Base-by-base conservation (phyloP, 2,113 vertebrate genomes). In the Carettochelys insculpta region DNA sequence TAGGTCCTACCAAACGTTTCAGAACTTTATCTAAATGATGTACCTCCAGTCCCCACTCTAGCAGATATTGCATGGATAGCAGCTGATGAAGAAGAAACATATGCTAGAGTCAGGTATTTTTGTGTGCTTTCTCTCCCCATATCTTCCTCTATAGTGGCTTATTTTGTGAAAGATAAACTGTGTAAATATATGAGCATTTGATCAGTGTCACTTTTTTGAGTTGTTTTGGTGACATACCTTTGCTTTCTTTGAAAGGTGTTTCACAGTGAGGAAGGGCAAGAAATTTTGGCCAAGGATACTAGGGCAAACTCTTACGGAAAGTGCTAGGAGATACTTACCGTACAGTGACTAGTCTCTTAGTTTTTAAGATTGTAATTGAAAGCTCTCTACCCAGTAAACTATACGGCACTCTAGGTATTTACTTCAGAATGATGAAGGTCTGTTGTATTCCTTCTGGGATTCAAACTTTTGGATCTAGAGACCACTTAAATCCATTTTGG, bases 1-100 rank as follows among this genome's bases (percentile, higher is more conserved):
- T 87, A 99, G 99, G 98, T 98, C 9, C 97, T 99, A 8, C 99
- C 99, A 2, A 98, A 97, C 9, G 93, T 99, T 41, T 98, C 98
- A 1, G 90, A 98, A 11, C 96, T 99, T 65, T 98, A 98, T 43
- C 93, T 98, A 58, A 95, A 89, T 11, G 98, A 99, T 1, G 98
- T 97, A 2, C 99, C 99, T 29, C 95, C 98, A 19, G 99, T 99
- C 29, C 99, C 99, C 52, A 99, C 99, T 7, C 92, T 99, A 97
- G 99, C 99, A 85, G 99, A 99, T 93, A 98, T 99, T n/a, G 99
- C 99, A 82, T 99, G 99, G 99, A 99, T 99, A 82, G 99, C 98
- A 51, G 98, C 99, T 8, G 99, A 99, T 84, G 99, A 99, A 83
- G 99, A 99, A 96, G 99, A 99, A 90, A 99, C 99, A 0, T 99